Percentiles rank a stretch among this genome's conserved stretches.
Conservation (phyloP, 2,888 invertebrate genomes). For the Drosophila robusta region DNA sequence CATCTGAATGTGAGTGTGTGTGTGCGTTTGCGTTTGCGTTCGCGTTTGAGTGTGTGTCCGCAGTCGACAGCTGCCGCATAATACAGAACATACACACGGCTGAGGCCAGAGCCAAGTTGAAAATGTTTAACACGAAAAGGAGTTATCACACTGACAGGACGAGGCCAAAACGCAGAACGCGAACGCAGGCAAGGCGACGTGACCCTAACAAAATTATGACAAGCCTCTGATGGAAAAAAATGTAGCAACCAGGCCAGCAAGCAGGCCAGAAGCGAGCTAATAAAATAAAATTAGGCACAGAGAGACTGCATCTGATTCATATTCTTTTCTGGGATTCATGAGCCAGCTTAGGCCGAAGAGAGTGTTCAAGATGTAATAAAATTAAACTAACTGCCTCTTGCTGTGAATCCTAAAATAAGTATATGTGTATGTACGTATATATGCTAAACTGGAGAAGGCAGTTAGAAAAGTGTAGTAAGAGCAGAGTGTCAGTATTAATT, state of each 20-base stretch:
- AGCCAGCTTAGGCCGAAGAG: not conserved
- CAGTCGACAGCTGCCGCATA: slow-evolving; percentile 73
- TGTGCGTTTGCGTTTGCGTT: slow-evolving; percentile 5
- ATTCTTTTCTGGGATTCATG: not conserved
- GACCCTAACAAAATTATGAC: slow-evolving; percentile 69
- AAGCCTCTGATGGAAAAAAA: slow-evolving; percentile 63
- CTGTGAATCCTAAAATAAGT: not conserved
- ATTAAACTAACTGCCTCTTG: not conserved
- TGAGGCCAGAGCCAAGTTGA: slow-evolving; percentile 61
- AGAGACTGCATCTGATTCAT: not conserved
- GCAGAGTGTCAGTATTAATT: too few species aligned
- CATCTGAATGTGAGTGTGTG: slow-evolving; percentile 31
- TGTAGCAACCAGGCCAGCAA: slow-evolving; percentile 14
- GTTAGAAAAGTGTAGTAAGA: too few species aligned
- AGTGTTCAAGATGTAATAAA: not conserved
- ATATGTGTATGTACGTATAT: too few species aligned
- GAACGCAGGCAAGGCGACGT: slow-evolving; percentile 30
- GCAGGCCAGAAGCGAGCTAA: slow-evolving; percentile 3
- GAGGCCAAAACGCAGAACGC: slow-evolving; percentile 32
- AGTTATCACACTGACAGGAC: slow-evolving; percentile 76
- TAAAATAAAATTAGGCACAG: slow-evolving; percentile 4
- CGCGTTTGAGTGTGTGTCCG: slow-evolving; percentile 44
- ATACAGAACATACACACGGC: slow-evolving; percentile 47
- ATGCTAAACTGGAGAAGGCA: too few species aligned
- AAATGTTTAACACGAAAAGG: slow-evolving; percentile 81